These are phyloP conservation scores for Muschampia plurimacula DNA, from an alignment of 2,888 invertebrate species.

Conservation along the genomic window DNA sequence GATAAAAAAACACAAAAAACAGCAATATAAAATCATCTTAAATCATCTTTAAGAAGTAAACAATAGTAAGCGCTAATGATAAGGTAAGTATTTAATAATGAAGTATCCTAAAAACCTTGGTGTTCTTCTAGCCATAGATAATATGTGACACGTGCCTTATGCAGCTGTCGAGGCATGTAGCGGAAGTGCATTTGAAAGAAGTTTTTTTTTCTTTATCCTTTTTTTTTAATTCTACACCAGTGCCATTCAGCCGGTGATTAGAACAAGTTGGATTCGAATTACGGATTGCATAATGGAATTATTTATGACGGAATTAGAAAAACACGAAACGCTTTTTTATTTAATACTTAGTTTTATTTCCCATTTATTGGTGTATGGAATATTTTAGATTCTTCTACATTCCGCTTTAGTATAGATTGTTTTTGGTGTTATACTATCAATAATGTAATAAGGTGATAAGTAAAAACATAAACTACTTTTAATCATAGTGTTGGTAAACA, in stretches of 20 bases:
- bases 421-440: not conserved
- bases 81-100: conserved; percentile 11
- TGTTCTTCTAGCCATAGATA: conserved; percentile 35
- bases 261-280: conserved; percentile 50
- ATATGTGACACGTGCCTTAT: conserved; percentile 64
- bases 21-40: not conserved
- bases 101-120: not conserved
- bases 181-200: conserved; percentile 69
- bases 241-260: conserved; percentile 50
- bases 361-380: conserved; percentile 21
- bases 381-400: not conserved
- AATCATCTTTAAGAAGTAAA: not conserved
- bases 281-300: conserved; percentile 42
- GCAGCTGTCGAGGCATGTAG: conserved; percentile 63
- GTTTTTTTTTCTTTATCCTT: conserved; percentile 40
- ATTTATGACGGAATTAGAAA: conserved; percentile 34
- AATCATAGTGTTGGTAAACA: too few relatives aligned
- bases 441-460: too few relatives aligned
- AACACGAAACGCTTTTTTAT: conserved; percentile 36
- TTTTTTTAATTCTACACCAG: conserved; percentile 50
- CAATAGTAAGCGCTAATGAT: not conserved
- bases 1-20: not conserved
- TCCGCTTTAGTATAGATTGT: not conserved
- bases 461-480: too few relatives aligned
- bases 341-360: conserved; percentile 1